Evolutionary conservation across 2,797 vertebrate genomes (phyloP).

Genomic region (Parauchenoglanis ngamensis): DNA sequence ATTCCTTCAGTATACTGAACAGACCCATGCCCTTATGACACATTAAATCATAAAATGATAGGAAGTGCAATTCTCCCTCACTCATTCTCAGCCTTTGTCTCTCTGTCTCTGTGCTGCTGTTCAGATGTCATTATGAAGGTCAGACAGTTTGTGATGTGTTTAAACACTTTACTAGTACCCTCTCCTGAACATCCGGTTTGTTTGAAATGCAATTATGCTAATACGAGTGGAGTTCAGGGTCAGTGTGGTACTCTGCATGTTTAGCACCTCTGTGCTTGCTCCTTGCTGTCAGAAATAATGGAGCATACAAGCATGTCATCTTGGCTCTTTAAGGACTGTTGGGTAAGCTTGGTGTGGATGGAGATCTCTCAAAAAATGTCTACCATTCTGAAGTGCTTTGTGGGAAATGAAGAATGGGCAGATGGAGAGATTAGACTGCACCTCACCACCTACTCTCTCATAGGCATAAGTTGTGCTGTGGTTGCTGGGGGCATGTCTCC

Average conservation of each 20-base stretch:
- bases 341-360: conserved; percentile 17
- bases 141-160: conserved; percentile 55
- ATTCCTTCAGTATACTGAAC: conserved; percentile 22
- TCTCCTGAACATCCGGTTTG: conserved; percentile 64
- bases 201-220: conserved; percentile 80
- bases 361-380: conserved; percentile 46
- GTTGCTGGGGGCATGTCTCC: neutral
- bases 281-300: conserved; percentile 69
- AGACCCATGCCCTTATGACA: conserved; percentile 18
- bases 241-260: conserved; percentile 50
- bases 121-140: conserved; percentile 61
- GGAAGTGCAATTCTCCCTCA: conserved; percentile 41
- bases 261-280: conserved; percentile 50
- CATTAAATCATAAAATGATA: conserved; percentile 38
- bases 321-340: conserved; percentile 55
- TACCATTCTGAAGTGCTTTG: conserved; percentile 51
- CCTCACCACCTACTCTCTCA: conserved; percentile 15
- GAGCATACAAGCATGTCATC: conserved; percentile 71
- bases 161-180: conserved; percentile 63
- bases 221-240: conserved; percentile 66
- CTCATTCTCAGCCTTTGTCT: neutral
- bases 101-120: conserved; percentile 18
- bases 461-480: neutral
- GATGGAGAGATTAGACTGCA: conserved; percentile 11
- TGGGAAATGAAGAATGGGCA: conserved; percentile 29